Evolutionary conservation across 2,797 vertebrate genomes (phyloP).

Genomic region (Pipistrellus pygmaeus): DNA sequence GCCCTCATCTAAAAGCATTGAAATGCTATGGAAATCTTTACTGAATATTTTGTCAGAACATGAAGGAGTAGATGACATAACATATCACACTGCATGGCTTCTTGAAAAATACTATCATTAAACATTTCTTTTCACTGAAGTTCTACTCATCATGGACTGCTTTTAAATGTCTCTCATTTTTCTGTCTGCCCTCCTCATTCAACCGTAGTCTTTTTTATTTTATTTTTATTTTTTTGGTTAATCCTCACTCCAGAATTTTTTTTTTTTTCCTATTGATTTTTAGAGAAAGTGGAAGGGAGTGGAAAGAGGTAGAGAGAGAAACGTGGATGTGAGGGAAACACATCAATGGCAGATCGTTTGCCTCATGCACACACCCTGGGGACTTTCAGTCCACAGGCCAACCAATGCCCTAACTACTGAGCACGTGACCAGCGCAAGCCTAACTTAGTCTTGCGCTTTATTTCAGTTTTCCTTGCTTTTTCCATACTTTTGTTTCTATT

Average conservation of each 20-base stretch:
- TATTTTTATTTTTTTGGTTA: no score
- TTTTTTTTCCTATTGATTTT: no score
- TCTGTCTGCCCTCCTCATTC: not conserved
- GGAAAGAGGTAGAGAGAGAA: no score
- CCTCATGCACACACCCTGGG: no score
- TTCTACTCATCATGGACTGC: not conserved
- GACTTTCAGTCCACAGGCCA: no score
- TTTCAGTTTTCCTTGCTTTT: not conserved
- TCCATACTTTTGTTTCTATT: not conserved
- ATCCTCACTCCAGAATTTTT: no score
- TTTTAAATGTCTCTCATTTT: not conserved
- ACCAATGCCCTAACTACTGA: no score
- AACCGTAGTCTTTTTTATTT: not conserved
- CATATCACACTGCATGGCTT: not conserved
- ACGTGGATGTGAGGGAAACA: no score
- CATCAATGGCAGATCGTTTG: no score
- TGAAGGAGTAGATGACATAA: not conserved
- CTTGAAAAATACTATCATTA: not conserved
- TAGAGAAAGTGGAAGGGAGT: no score
- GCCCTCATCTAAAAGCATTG: not conserved
- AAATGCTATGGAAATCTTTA: not conserved
- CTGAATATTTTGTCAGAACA: not conserved
- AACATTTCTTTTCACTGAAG: not conserved
- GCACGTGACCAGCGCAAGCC: not conserved
- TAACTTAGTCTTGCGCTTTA: not conserved